A percentile compares a stretch with the other conserved stretches of the same genome.
These are phyloP conservation scores for Pimpla rufipes DNA, from an alignment of 2,888 invertebrate genomes.

Conservation along the genomic window DNA sequence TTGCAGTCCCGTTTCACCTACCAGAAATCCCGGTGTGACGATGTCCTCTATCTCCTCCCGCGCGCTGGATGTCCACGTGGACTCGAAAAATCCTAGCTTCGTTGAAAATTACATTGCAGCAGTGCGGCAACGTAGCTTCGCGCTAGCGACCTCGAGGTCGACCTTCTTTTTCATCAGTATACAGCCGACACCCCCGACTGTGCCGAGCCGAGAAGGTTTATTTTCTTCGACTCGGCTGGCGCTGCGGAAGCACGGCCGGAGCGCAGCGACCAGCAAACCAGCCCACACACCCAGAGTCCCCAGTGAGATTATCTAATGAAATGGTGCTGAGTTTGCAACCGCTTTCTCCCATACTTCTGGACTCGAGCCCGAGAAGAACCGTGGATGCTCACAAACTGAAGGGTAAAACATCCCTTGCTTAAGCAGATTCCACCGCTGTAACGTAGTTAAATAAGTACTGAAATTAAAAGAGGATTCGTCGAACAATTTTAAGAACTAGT, in stretches of 20 bases:
- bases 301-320: slow-evolving; percentile 52
- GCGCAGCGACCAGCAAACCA: slow-evolving; percentile 4
- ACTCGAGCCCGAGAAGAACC: neutral
- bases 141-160: slow-evolving; percentile 1
- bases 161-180: slow-evolving; percentile 19
- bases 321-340: slow-evolving; percentile 58
- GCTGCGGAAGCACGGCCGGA: neutral
- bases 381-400: slow-evolving; percentile 5
- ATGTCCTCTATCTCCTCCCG: slow-evolving; percentile 49
- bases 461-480: neutral
- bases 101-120: slow-evolving; percentile 35
- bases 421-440: slow-evolving; percentile 18
- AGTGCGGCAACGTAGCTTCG: neutral
- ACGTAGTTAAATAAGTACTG: slow-evolving; percentile 14
- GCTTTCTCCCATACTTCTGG: slow-evolving; percentile 6
- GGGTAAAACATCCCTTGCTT: slow-evolving; percentile 14
- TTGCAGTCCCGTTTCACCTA: slow-evolving; percentile 24
- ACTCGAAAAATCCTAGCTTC: slow-evolving; percentile 27
- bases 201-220: slow-evolving; percentile 30
- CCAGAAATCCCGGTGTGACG: slow-evolving; percentile 43
- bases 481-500: neutral
- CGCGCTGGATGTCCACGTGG: slow-evolving; percentile 33
- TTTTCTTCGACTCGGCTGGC: slow-evolving; percentile 26
- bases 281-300: slow-evolving; percentile 7
- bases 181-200: neutral